Base-by-base conservation (phyloP, 1,140 invertebrate genomes). In the Saccostrea echinata region DNA sequence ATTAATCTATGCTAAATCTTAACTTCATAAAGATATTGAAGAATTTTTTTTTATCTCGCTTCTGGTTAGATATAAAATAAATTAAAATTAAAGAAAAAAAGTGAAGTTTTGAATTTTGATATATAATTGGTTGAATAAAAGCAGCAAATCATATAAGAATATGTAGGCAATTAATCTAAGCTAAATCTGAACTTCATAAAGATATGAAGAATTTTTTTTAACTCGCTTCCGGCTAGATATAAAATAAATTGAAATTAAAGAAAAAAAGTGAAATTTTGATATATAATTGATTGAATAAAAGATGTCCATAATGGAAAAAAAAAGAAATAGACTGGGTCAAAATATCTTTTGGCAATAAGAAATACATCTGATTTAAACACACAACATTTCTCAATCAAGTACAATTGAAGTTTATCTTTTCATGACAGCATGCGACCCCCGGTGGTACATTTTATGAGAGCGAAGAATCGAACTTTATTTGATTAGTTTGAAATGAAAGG, bases 391-490 rank as follows among this genome's bases (percentile, higher is more conserved):
- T 76, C 68, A 76, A 76, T 76, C 24, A 27, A 76, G 24, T 27
- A 76, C 68, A 76, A 76, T 76, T 76, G 68, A 76, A 76, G 68
- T 76, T 76, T 76, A 76, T 76, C 68, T 76, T 76, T 76, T 16
- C 27, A 27, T 30, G 68, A 76, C 68, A 76, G 68, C 68, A 27
- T 76, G 24, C 68, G 68, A 76, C 68, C 68, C 68, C 68, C 68
- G 68, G 68, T 30, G 27, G 24, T 27, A 76, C 13, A 27, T 76
- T 76, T 30, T 33, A 76, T 33, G 24, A 27, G 27, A 30, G 68
- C 30, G 30, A 76, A 33, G 27, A 76, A 76, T 33, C 68, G 68
- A 76, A 30, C 68, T 76, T 33, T 76, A 76, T 76, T 76, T 76
- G 68, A 76, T 76, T 76, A 76, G 68, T 76, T 76, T 35, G 68